Evolutionary conservation across 2,888 invertebrate genomes (phyloP), one percentile per base, ranked within the genome.

Genomic region (Hemicrepidius hirtus): DNA sequence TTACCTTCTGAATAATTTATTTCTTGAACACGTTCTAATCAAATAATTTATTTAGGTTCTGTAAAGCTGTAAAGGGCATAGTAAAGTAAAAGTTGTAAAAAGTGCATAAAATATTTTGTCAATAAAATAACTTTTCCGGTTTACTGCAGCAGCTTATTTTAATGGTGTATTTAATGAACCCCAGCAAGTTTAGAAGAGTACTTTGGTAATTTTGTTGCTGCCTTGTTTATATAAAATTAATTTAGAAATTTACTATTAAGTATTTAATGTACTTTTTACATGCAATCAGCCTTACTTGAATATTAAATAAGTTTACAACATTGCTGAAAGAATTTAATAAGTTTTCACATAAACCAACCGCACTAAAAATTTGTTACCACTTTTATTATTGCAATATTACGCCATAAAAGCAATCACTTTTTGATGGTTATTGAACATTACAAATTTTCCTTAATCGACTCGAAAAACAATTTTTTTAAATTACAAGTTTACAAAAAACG

Each of bases 51-150:
- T 46, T 62, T 62, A 46, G 44, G 10, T 10, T 5, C 13, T 46
- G 44, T 21, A 21, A 4, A 62, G 21, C 24, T 12, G 41, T 60
- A 60, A 64, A 46, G 21, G 21, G 16, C n/a, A 28, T n/a, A 35
- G 49, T 64, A 68, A 50, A 21, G 24, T 18, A 49, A 49, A 60
- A 50, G 60, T 49, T 60, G 55, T 68, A 60, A 68, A 64, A 60
- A 62, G 40, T 60, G 53, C 46, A 60, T 68, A 68, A 68, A 59
- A 44, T 68, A 50, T 60, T 68, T 68, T 57, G 46, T 62, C 60
- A 50, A 68, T 68, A 60, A 62, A 68, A 50, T 62, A 60, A 53
- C 49, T 68, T 68, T 62, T 50, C 50, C 24, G 40, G 40, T 62
- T 62, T 35, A 60, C 35, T 46, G 20, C 37, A 46, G 46, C 28